A percentile compares a stretch with the other conserved stretches of the same genome.
phyloP scores from a whole-genome alignment of 92 coral and sea anemone species.

The Scolanthus callimorphus region DNA sequence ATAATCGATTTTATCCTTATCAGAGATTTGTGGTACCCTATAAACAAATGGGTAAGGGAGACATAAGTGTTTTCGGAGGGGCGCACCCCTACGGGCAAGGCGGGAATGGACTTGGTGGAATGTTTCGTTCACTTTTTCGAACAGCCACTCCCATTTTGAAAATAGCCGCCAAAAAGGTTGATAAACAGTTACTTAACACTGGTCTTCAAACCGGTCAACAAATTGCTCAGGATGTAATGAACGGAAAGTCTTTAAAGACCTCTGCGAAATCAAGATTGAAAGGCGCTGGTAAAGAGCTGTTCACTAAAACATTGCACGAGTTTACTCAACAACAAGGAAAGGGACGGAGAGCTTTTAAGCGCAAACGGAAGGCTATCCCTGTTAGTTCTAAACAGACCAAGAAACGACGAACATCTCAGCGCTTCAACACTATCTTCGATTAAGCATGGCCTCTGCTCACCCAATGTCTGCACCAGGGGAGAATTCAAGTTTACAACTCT shows the following conservation, averaged over 20 bases:
- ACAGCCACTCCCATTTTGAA: constrained; percentile 10
- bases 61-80: constrained; percentile 7
- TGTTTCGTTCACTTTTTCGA: constrained; percentile 12
- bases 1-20: constrained; percentile 1
- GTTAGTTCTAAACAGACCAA: constrained; percentile 2
- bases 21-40: background rate
- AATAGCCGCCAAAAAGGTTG: no score
- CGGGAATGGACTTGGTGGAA: constrained; percentile 16
- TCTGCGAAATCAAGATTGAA: background rate
- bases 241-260: background rate
- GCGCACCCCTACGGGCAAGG: constrained; percentile 16
- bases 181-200: constrained; percentile 2
- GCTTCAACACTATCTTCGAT: constrained; percentile 7
- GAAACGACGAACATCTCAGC: constrained; percentile 2
- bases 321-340: constrained; percentile 10
- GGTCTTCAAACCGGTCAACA: constrained; percentile 2
- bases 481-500: constrained; percentile 14
- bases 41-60: constrained; percentile 2
- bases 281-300: background rate
- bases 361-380: background rate
- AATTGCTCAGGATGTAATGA: constrained; percentile 1
- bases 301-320: background rate
- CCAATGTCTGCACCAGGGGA: constrained; percentile 12
- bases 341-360: background rate
- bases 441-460: constrained; percentile 13